A percentile compares a stretch with the other conserved stretches of the same genome.
Conservation (phyloP, 1,140 invertebrate genomes). For the Dendrolimus punctatus region DNA sequence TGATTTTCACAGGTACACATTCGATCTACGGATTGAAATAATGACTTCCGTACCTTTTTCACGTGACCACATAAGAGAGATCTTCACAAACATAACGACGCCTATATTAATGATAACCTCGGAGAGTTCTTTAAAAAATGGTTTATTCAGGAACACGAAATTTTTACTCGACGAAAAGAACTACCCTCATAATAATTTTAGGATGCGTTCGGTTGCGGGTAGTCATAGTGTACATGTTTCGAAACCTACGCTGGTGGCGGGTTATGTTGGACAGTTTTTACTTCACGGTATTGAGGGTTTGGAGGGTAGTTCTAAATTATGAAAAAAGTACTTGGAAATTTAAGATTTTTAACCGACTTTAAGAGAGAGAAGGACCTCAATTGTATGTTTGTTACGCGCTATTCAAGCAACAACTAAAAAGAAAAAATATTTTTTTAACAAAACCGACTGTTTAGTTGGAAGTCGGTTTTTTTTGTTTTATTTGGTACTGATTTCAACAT, state of each 20-base stretch:
- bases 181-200: slow-evolving; percentile 22
- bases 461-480: too few species aligned
- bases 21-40: slow-evolving; percentile 29
- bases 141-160: slow-evolving; percentile 11
- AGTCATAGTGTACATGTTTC: slow-evolving; percentile 38
- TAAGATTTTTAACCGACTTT: too few species aligned
- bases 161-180: slow-evolving; percentile 33
- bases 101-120: slow-evolving; percentile 25
- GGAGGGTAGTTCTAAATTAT: slow-evolving; percentile 38
- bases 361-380: too few species aligned
- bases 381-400: too few species aligned
- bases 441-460: too few species aligned
- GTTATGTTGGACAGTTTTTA: slow-evolving; percentile 31
- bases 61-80: slow-evolving; percentile 17
- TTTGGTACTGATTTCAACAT: too few species aligned
- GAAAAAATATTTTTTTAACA: background rate
- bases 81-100: slow-evolving; percentile 18
- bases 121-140: slow-evolving; percentile 13
- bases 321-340: slow-evolving; percentile 5
- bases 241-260: slow-evolving; percentile 28
- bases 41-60: slow-evolving; percentile 22
- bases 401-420: background rate
- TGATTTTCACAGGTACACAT: slow-evolving; percentile 33
- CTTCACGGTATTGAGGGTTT: slow-evolving; percentile 30
- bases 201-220: slow-evolving; percentile 22